Conservation (phyloP, 2,113 vertebrate genomes). For the Nannobrachium achirus region DNA sequence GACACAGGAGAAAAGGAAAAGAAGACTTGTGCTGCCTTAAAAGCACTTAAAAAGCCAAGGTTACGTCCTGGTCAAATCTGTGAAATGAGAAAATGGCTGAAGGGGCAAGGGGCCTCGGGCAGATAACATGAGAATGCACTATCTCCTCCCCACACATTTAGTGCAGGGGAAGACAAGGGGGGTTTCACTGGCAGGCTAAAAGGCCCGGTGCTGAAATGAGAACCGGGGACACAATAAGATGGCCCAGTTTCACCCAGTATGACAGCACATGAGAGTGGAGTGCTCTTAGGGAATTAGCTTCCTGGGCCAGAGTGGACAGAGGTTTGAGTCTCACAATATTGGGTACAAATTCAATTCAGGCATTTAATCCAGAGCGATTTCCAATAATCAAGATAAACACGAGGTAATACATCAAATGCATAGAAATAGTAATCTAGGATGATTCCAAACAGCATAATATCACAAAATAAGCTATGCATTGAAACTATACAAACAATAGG, state of each 20-base stretch:
- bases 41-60: constrained; percentile 79
- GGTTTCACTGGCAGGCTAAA: constrained; percentile 42
- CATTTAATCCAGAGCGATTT: too few species aligned
- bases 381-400: too few species aligned
- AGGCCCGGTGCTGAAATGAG: constrained; percentile 46
- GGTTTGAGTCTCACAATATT: too few species aligned
- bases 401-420: too few species aligned
- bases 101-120: constrained; percentile 65
- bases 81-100: constrained; percentile 79
- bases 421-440: too few species aligned
- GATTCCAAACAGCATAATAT: too few species aligned
- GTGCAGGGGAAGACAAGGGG: constrained; percentile 37
- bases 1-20: constrained; percentile 41
- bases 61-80: constrained; percentile 78
- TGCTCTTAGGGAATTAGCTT: constrained; percentile 63
- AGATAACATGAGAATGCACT: constrained; percentile 81
- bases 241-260: constrained; percentile 62
- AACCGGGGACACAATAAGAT: constrained; percentile 62
- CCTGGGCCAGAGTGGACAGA: constrained; percentile 25
- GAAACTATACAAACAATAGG: too few species aligned
- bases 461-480: too few species aligned
- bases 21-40: constrained; percentile 68
- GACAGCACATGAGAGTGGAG: constrained; percentile 48
- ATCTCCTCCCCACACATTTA: constrained; percentile 75
- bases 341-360: too few species aligned